Conservation (phyloP, 2,113 vertebrate species). For the Colius striatus region DNA sequence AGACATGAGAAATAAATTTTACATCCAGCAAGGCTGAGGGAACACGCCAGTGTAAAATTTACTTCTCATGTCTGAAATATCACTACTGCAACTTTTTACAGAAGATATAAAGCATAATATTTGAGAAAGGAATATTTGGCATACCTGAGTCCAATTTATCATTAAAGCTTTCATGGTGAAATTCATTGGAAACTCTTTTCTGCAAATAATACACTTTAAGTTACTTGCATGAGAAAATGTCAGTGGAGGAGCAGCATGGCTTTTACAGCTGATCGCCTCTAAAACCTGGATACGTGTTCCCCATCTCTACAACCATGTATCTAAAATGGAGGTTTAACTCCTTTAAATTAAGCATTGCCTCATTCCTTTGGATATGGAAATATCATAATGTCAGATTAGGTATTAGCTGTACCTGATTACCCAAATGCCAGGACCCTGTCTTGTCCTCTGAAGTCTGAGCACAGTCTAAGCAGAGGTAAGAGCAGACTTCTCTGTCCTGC, state of each 20-base stretch:
- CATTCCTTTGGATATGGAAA: neutral
- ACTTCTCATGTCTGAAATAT: neutral
- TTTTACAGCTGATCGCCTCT: neutral
- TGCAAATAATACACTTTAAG: neutral
- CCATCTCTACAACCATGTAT: neutral
- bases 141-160: neutral
- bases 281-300: neutral
- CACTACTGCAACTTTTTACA: neutral
- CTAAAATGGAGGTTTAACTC: neutral
- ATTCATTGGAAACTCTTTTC: neutral
- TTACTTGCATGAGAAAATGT: neutral
- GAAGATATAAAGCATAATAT: neutral
- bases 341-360: neutral
- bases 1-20: neutral
- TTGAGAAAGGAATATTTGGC: neutral
- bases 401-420: neutral
- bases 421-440: neutral
- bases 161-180: neutral
- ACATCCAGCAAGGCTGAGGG: neutral
- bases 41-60: neutral
- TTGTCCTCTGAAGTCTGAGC: neutral
- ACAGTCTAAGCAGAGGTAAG: neutral
- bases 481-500: neutral
- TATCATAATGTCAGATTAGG: neutral
- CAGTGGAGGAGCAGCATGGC: neutral